Evolutionary conservation across 2,888 invertebrate species (phyloP).

Genomic region (Leptopilina drosophilae): DNA sequence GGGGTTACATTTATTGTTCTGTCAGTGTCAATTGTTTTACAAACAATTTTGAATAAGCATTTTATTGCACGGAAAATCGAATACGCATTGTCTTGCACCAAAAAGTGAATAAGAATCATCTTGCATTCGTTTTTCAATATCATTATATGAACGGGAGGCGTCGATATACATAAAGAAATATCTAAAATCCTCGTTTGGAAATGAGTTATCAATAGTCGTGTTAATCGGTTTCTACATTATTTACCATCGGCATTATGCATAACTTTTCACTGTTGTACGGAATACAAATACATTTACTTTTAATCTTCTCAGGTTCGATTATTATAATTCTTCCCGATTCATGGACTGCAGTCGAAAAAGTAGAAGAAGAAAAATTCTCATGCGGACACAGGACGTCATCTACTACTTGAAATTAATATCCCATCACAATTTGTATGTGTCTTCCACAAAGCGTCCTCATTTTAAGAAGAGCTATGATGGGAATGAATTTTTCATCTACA

Average conservation of each 20-base stretch:
- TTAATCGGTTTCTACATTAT: conserved; percentile 4
- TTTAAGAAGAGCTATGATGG: not conserved
- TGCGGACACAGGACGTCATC: not conserved
- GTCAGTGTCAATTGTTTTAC: too few relatives aligned
- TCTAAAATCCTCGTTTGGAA: too few relatives aligned
- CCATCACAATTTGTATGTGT: not conserved
- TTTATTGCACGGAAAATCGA: too few relatives aligned
- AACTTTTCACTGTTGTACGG: not conserved
- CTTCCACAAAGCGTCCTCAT: not conserved
- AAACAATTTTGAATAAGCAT: too few relatives aligned
- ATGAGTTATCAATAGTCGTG: too few relatives aligned
- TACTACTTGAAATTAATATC: not conserved
- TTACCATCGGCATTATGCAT: not conserved
- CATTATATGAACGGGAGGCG: too few relatives aligned
- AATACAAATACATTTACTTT: not conserved
- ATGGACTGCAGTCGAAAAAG: not conserved
- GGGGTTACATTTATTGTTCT: too few relatives aligned
- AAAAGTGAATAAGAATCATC: too few relatives aligned
- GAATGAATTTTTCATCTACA: not conserved
- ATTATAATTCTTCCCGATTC: not conserved
- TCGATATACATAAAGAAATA: too few relatives aligned
- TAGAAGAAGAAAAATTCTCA: not conserved
- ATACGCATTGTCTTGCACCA: too few relatives aligned
- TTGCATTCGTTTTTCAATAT: too few relatives aligned
- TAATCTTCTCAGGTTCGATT: not conserved